A percentile compares a stretch with the other conserved stretches of the same genome.
Evolutionary conservation across 2,888 invertebrate genomes (phyloP).

Genomic region (Polia nebulosa): DNA sequence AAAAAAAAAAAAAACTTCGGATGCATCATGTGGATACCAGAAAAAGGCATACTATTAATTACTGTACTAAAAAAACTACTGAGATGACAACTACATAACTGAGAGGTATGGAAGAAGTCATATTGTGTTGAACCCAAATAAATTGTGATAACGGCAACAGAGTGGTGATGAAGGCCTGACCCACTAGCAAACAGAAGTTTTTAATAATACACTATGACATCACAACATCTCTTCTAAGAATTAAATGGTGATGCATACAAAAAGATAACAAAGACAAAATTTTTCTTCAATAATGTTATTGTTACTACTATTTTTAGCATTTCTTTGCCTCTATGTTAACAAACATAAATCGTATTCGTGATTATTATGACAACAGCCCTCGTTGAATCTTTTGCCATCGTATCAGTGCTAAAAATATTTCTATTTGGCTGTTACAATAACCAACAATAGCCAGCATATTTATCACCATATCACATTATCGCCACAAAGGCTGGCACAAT

Average conservation of each 20-base stretch:
- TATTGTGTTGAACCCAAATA: too few relatives aligned
- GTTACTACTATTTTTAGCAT: neutral
- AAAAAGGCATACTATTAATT: too few relatives aligned
- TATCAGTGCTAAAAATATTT: slow-evolving; percentile 6
- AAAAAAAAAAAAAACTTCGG: too few relatives aligned
- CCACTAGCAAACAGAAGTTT: neutral
- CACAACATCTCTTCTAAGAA: slow-evolving; percentile 16
- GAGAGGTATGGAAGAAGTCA: too few relatives aligned
- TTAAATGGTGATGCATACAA: slow-evolving; percentile 19
- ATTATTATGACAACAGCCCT: slow-evolving; percentile 3
- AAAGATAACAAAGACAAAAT: neutral
- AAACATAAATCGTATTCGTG: slow-evolving; percentile 11
- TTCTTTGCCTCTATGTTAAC: slow-evolving; percentile 5
- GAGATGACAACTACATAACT: too few relatives aligned
- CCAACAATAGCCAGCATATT: slow-evolving; percentile 39
- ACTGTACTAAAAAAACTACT: too few relatives aligned
- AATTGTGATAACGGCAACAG: neutral
- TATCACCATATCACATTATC: slow-evolving; percentile 57
- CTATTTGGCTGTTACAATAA: slow-evolving; percentile 1
- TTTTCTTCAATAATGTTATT: neutral
- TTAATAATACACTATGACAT: neutral
- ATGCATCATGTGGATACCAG: too few relatives aligned
- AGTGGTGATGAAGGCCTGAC: neutral
- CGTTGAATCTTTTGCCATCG: slow-evolving; percentile 7
- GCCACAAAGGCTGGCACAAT: slow-evolving; percentile 59